These are phyloP conservation scores for Bradypodion pumilum DNA, from an alignment of 2,797 vertebrate species.

Conservation along the genomic window DNA sequence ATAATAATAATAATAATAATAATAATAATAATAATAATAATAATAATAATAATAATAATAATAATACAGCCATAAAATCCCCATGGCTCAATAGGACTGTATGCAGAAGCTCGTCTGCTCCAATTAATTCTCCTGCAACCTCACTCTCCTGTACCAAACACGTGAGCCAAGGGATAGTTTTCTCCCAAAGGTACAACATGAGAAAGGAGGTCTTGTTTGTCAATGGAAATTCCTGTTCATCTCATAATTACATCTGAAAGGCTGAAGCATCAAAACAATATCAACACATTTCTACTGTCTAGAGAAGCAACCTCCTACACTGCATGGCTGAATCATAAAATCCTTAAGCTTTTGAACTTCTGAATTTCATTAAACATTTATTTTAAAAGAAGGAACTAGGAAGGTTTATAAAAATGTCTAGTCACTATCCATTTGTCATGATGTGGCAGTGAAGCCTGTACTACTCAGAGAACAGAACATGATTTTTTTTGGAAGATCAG, in stretches of 20 bases:
- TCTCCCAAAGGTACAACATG: not conserved
- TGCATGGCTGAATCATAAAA: conserved; percentile 16
- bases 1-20: too few species aligned
- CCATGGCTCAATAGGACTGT: not conserved
- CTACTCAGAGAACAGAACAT: not conserved
- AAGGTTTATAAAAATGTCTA: not conserved
- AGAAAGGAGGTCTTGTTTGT: conserved; percentile 11
- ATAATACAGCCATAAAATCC: conserved; percentile 44
- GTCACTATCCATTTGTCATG: not conserved
- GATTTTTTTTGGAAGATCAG: not conserved
- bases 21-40: too few species aligned
- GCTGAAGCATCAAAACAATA: not conserved
- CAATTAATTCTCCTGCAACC: conserved; percentile 21
- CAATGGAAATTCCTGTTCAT: not conserved
- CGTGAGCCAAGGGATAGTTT: conserved; percentile 11
- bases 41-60: too few species aligned
- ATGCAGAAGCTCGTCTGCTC: conserved; percentile 4
- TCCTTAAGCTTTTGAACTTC: not conserved
- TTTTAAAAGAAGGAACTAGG: not conserved
- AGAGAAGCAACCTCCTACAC: conserved; percentile 8
- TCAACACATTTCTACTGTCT: not conserved
- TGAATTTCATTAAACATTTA: not conserved
- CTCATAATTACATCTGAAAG: not conserved
- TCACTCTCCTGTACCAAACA: conserved; percentile 18
- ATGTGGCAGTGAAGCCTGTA: not conserved